Evolutionary conservation across 1,140 invertebrate genomes (phyloP).

Genomic region (Saccostrea glomerata): DNA sequence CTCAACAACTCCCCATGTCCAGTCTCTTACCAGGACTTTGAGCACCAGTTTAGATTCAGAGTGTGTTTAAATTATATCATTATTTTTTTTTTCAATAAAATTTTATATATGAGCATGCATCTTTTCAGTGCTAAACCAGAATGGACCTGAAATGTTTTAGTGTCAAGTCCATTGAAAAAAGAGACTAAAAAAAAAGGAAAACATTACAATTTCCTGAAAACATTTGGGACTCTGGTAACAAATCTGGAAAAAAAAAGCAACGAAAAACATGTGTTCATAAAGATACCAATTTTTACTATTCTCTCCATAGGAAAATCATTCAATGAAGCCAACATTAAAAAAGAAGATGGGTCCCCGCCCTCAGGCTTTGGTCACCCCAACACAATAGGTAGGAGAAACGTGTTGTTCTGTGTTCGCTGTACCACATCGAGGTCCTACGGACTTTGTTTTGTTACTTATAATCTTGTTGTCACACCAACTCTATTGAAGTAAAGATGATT

Average conservation of each 20-base stretch:
- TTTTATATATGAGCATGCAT: constrained; percentile 32
- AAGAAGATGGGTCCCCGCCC: constrained; percentile 52
- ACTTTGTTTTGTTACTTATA: constrained; percentile 21
- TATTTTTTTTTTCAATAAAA: neutral
- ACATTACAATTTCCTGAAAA: neutral
- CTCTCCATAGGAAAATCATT: constrained; percentile 60
- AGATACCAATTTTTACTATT: constrained; percentile 47
- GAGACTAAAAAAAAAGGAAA: neutral
- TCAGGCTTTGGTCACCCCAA: constrained; percentile 51
- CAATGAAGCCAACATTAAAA: constrained; percentile 58
- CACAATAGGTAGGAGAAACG: constrained; percentile 57
- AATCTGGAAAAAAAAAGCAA: neutral
- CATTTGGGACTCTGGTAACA: neutral
- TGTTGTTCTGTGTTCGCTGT: constrained; percentile 40
- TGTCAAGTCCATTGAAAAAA: neutral
- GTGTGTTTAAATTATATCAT: neutral
- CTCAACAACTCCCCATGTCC: neutral
- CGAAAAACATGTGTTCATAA: constrained; percentile 12
- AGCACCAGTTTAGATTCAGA: neutral
- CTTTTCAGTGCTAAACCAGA: constrained; percentile 11
- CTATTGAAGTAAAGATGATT: constrained; percentile 23
- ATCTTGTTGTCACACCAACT: constrained; percentile 22
- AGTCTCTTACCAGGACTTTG: neutral
- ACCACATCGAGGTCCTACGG: constrained; percentile 3
- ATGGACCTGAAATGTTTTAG: neutral